Base-by-base conservation (phyloP, 2,113 vertebrate species). In the Plecotus auritus region DNA sequence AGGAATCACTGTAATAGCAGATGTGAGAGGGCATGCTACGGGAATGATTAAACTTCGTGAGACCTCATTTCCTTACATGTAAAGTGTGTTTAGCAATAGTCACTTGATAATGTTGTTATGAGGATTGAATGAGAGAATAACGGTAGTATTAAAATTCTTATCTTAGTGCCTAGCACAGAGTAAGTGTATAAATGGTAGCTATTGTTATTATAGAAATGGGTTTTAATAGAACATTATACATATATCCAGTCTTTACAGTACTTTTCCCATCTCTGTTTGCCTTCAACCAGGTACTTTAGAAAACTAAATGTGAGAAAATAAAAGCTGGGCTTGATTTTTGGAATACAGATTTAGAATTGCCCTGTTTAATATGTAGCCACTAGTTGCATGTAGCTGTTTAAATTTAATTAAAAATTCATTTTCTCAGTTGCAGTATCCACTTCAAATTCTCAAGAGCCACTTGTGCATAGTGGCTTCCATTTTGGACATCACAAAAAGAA, bases 391-490 rank as follows among this genome's bases (percentile, higher is more conserved):
- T 74, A 20, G 20, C n/a, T 95, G 16, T 59, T 94, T 83, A 92
- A 81, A 51, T 93, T 84, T 86, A 59, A 61, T 93, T 93, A 81
- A 78, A 84, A 37, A 59, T 90, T 81, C 18, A 91, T 16, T 85
- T 94, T 93, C 42, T 70, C 14, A 42, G 28, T 87, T 80, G 11
- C 49, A 69, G 22, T 82, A 0, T 67, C 18, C 30, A 86, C 5
- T n/a, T 54, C 22, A 85, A 26, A 8, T 83, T 9, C 30, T 73
- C 20, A 64, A 66, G 66, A 84, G 66, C 66, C 26, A 30, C 26
- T 84, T 85, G 23, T 90, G 47, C 28, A 9, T 69, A 42, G 2
- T 80, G 20, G 11, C 22, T 86, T 32, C 47, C 12, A 1, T 78
- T 10, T 47, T 94, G 32, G 67, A 78, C n/a, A 70, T 89, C 30